phyloP scores from a whole-genome alignment of 1,140 invertebrate species.

The Solen grandis region DNA sequence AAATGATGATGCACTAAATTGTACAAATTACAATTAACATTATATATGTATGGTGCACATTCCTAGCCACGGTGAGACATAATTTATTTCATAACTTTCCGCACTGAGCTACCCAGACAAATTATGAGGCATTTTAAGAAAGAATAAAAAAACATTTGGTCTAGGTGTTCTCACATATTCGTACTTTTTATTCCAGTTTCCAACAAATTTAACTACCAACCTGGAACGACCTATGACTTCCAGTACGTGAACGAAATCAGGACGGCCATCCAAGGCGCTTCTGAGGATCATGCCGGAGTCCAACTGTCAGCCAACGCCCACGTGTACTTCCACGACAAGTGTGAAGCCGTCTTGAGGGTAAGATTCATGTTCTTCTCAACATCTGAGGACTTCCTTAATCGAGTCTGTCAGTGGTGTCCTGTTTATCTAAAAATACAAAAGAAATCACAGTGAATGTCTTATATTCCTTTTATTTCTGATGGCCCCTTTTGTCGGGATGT shows the following conservation, averaged over 20 bases:
- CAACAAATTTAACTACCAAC: constrained; percentile 81
- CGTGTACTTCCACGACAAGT: constrained; percentile 83
- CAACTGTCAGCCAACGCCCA: constrained; percentile 83
- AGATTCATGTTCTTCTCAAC: too few relatives aligned
- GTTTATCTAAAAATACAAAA: too few relatives aligned
- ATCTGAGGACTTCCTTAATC: too few relatives aligned
- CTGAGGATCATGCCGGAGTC: constrained; percentile 82
- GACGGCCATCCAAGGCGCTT: constrained; percentile 83
- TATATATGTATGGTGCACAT: not conserved
- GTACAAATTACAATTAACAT: not conserved
- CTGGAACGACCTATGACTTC: constrained; percentile 85
- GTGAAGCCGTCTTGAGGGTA: constrained; percentile 83
- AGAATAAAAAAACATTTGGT: not conserved
- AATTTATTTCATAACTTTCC: not conserved
- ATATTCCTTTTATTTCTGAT: too few relatives aligned
- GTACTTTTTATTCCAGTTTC: not conserved
- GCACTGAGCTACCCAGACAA: not conserved
- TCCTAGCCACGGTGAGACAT: not conserved
- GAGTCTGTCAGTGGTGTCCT: too few relatives aligned
- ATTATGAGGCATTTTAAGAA: not conserved
- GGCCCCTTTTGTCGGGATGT: too few relatives aligned
- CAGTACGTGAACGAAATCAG: constrained; percentile 84
- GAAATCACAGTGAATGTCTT: too few relatives aligned
- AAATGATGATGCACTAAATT: not conserved
- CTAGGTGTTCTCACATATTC: not conserved